phyloP scores from a whole-genome alignment of 2,797 vertebrate species.

The Eulemur albifrons region DNA sequence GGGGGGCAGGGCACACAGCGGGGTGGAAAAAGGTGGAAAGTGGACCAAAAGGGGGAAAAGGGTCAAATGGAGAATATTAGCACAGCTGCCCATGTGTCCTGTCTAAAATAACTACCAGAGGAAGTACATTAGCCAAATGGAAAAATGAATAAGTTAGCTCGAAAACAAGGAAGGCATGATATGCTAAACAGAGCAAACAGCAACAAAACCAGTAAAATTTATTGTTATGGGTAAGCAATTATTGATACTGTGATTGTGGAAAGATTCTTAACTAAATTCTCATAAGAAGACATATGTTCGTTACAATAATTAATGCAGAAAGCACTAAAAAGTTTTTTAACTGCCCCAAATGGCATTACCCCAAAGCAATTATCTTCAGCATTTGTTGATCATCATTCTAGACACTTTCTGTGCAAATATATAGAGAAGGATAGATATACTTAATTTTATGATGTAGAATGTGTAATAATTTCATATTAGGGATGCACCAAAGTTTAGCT shows the following conservation, averaged over 20 bases:
- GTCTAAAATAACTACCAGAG: background rate
- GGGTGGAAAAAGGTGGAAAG: background rate
- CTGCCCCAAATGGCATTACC: background rate
- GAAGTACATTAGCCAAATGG: background rate
- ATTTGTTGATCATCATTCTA: background rate
- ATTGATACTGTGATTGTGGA: background rate
- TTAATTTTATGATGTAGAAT: background rate
- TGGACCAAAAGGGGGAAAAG: background rate
- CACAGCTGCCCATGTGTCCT: background rate
- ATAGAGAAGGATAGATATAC: background rate
- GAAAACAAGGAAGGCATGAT: background rate
- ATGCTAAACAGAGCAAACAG: background rate
- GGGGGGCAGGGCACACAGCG: background rate
- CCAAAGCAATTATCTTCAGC: background rate
- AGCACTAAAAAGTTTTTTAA: background rate
- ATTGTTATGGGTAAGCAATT: background rate
- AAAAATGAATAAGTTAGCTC: background rate
- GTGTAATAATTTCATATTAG: background rate
- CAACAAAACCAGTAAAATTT: background rate
- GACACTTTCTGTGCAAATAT: background rate
- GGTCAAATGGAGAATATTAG: background rate
- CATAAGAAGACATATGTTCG: background rate
- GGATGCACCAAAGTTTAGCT: background rate
- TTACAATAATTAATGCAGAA: background rate
- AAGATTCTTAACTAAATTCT: background rate